Evolutionary conservation across 2,888 invertebrate species (phyloP).

Genomic region (Notodonta dromedarius): DNA sequence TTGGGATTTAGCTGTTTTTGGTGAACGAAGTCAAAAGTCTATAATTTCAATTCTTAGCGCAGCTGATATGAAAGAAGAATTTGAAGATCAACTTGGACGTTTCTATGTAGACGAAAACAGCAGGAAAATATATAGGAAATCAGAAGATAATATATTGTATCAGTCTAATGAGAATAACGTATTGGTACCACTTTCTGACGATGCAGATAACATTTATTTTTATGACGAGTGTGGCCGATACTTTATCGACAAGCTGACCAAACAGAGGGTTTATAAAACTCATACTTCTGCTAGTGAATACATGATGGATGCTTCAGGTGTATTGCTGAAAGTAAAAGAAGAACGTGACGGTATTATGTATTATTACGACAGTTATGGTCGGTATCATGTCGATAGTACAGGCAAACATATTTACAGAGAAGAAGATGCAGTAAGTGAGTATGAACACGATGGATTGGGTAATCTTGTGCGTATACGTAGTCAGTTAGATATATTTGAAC

Average conservation of each 20-base stretch:
- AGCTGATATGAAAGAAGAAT: slow-evolving; percentile 67
- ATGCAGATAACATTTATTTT: slow-evolving; percentile 64
- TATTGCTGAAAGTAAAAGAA: slow-evolving; percentile 70
- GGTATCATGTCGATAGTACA: slow-evolving; percentile 67
- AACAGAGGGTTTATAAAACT: slow-evolving; percentile 72
- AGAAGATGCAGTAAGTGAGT: slow-evolving; percentile 67
- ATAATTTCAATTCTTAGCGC: slow-evolving; percentile 75
- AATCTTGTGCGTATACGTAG: slow-evolving; percentile 76
- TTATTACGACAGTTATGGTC: slow-evolving; percentile 73
- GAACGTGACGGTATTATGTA: slow-evolving; percentile 63
- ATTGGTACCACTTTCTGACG: slow-evolving; percentile 69
- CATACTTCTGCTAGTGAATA: slow-evolving; percentile 71
- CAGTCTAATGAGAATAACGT: slow-evolving; percentile 69
- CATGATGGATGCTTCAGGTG: slow-evolving; percentile 71
- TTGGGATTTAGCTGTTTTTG: slow-evolving; percentile 71
- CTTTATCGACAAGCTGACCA: slow-evolving; percentile 60
- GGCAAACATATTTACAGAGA: slow-evolving; percentile 77
- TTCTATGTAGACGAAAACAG: slow-evolving; percentile 69
- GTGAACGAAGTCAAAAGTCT: slow-evolving; percentile 64
- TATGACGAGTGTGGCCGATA: slow-evolving; percentile 78
- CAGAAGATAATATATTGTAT: slow-evolving; percentile 58
- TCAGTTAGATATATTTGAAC: slow-evolving; percentile 62
- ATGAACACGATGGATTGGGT: slow-evolving; percentile 77
- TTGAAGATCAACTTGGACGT: slow-evolving; percentile 68
- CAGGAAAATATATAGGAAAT: slow-evolving; percentile 71